phyloP scores from a whole-genome alignment of 2,888 invertebrate species.

The Coelinius sp. region DNA sequence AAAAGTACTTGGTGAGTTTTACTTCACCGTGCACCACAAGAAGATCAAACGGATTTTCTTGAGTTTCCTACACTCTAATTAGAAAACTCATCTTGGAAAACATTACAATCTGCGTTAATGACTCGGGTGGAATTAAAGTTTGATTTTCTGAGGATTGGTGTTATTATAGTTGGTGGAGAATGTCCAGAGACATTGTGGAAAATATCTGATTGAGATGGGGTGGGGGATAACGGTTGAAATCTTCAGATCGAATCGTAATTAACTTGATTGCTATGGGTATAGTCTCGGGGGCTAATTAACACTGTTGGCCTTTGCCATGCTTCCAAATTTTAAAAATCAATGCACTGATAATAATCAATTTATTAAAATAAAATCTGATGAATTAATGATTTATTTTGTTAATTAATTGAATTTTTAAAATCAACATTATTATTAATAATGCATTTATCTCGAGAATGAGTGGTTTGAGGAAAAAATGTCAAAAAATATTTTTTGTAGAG shows the following conservation, averaged over 20 bases:
- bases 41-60: conserved; percentile 5
- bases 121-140: conserved; percentile 7
- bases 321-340: not conserved
- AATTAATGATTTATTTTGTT: too few species aligned
- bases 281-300: not conserved
- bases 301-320: not conserved
- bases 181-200: not conserved
- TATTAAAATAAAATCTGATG: not conserved
- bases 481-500: too few species aligned
- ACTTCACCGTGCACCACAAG: not conserved
- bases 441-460: too few species aligned
- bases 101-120: not conserved
- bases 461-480: too few species aligned
- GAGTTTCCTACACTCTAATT: not conserved
- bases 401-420: too few species aligned
- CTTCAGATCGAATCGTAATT: conserved; percentile 35
- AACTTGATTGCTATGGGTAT: conserved; percentile 32
- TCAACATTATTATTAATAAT: too few species aligned
- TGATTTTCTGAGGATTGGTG: not conserved
- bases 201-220: conserved; percentile 1
- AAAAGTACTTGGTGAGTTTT: conserved; percentile 14
- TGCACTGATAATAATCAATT: not conserved
- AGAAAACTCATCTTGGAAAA: conserved; percentile 1
- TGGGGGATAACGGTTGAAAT: conserved; percentile 18
- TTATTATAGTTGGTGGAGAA: not conserved